Evolutionary conservation across 1,140 invertebrate species (phyloP).

Genomic region (Drosophila melanica): DNA sequence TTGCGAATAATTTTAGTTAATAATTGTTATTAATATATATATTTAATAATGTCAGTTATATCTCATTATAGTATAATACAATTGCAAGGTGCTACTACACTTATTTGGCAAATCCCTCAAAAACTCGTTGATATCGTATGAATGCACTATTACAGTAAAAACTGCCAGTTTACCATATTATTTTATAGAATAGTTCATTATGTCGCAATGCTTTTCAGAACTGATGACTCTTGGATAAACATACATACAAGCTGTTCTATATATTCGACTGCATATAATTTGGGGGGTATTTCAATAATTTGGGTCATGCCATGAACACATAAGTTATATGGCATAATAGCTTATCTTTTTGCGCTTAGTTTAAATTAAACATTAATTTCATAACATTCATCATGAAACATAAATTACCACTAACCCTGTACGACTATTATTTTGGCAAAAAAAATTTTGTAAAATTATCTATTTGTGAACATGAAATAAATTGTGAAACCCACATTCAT

Average conservation of each 20-base stretch:
- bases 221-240: background rate
- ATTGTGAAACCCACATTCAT: conserved; percentile 25
- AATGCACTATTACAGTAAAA: background rate
- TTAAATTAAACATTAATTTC: conserved; percentile 2
- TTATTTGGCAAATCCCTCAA: conserved; percentile 5
- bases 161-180: conserved; percentile 8
- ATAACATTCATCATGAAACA: background rate
- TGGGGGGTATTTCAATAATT: background rate
- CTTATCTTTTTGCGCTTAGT: background rate
- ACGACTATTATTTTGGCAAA: background rate
- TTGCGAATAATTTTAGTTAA: conserved; percentile 21
- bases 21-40: conserved; percentile 33
- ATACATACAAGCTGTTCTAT: background rate
- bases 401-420: background rate
- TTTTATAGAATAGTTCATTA: background rate
- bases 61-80: conserved; percentile 47
- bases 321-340: background rate
- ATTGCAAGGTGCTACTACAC: conserved; percentile 16
- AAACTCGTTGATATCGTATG: conserved; percentile 2
- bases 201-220: background rate
- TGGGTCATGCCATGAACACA: background rate
- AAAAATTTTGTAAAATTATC: background rate
- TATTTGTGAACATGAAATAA: background rate
- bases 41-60: conserved; percentile 35
- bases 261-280: background rate